These are phyloP conservation scores for Anodontia alba DNA, from an alignment of 2,888 invertebrate genomes.

Conservation along the genomic window DNA sequence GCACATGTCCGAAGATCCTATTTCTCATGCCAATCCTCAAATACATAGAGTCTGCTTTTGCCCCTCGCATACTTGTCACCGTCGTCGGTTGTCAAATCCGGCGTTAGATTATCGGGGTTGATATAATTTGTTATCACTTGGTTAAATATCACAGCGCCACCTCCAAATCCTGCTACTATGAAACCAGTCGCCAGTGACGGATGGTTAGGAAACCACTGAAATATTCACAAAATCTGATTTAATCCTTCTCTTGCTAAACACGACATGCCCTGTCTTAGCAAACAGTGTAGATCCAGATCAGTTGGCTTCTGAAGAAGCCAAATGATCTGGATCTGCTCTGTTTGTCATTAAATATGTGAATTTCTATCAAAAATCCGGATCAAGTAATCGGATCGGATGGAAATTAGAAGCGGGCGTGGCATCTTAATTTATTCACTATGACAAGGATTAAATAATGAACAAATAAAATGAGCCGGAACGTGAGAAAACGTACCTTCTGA, in stretches of 20 bases:
- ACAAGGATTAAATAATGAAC: background rate
- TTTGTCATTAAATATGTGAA: too few relatives aligned
- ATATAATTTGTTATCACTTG: slow-evolving; percentile 84
- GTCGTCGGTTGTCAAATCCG: slow-evolving; percentile 47
- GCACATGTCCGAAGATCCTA: background rate
- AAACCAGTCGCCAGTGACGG: slow-evolving; percentile 83
- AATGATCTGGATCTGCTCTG: too few relatives aligned
- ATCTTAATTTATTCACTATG: background rate
- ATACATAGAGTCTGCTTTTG: background rate
- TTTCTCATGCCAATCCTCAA: background rate
- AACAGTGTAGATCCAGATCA: too few relatives aligned
- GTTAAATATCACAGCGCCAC: slow-evolving; percentile 84
- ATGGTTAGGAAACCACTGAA: slow-evolving; percentile 83
- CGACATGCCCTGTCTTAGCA: too few relatives aligned
- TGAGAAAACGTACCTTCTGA: too few relatives aligned
- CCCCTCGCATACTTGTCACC: slow-evolving; percentile 20
- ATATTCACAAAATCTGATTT: background rate
- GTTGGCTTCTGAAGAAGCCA: too few relatives aligned
- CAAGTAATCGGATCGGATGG: background rate
- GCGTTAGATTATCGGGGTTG: slow-evolving; percentile 81
- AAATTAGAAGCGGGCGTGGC: background rate
- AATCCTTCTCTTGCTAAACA: too few relatives aligned
- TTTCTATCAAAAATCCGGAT: background rate
- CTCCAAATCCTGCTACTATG: slow-evolving; percentile 84
- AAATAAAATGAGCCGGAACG: background rate